Conservation (phyloP, 2,888 invertebrate species). For the Cepaea hortensis region DNA sequence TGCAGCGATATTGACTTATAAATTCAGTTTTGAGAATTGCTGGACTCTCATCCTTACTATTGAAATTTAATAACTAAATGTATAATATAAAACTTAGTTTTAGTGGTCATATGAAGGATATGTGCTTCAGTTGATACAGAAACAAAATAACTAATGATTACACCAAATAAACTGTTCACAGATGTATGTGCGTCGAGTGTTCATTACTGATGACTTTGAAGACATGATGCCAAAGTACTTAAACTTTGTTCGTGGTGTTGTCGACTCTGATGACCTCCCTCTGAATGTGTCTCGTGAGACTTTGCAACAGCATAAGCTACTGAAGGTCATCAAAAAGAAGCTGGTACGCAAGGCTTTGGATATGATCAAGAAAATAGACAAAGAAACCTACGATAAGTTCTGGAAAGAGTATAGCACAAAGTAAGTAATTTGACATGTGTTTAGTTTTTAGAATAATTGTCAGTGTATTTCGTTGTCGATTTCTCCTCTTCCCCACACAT, state of each 20-base stretch:
- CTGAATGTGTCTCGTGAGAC: slow-evolving; percentile 98
- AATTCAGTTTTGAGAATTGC: too few species aligned
- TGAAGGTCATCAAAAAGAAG: slow-evolving; percentile 99
- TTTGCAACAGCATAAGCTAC: slow-evolving; percentile 97
- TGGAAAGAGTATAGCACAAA: slow-evolving; percentile 99
- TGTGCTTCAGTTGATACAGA: too few species aligned
- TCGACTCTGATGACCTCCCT: slow-evolving; percentile 98
- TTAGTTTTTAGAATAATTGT: too few species aligned
- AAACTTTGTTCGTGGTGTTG: slow-evolving; percentile 95
- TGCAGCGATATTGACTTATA: too few species aligned
- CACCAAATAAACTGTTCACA: slow-evolving; percentile 55
- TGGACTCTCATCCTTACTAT: too few species aligned
- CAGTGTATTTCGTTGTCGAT: too few species aligned
- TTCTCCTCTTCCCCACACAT: too few species aligned
- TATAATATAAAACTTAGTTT: too few species aligned
- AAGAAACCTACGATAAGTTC: slow-evolving; percentile 92
- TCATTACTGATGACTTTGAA: slow-evolving; percentile 99
- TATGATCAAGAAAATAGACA: slow-evolving; percentile 96
- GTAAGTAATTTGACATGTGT: slow-evolving; percentile 76
- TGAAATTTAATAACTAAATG: too few species aligned
- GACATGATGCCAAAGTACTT: slow-evolving; percentile 99
- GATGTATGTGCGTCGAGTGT: slow-evolving; percentile 97
- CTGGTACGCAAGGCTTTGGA: slow-evolving; percentile 96
- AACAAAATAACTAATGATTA: too few species aligned
- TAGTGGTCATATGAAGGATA: too few species aligned